phyloP scores from a whole-genome alignment of 2,888 invertebrate genomes.

The Aspidapion aeneum region DNA sequence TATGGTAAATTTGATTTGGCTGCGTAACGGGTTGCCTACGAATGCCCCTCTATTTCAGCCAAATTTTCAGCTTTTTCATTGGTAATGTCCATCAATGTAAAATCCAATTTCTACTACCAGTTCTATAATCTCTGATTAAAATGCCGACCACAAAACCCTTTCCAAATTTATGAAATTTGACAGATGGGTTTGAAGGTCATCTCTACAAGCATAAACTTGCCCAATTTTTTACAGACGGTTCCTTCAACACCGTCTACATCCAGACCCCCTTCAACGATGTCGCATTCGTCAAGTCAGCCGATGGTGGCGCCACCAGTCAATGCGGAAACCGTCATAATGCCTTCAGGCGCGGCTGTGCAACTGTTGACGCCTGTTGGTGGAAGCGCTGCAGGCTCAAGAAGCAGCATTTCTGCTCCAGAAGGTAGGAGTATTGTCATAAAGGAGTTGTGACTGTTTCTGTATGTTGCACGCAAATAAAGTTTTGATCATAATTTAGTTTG shows the following conservation, averaged over 20 bases:
- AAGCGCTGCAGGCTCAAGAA: conserved; percentile 39
- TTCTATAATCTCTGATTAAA: no score
- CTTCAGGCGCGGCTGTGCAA: conserved; percentile 76
- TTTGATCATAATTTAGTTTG: conserved; percentile 46
- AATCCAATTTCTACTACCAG: no score
- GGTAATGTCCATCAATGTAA: no score
- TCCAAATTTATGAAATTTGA: no score
- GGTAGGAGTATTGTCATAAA: conserved; percentile 19
- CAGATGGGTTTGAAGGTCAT: no score
- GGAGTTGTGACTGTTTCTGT: no score
- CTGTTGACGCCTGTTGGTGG: conserved; percentile 64
- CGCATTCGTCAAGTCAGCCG: conserved; percentile 39
- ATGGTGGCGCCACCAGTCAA: conserved; percentile 37
- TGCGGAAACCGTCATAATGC: conserved; percentile 77
- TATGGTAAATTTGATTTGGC: no score
- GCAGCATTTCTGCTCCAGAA: conserved; percentile 41
- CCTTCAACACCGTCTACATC: conserved; percentile 40
- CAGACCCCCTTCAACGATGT: conserved; percentile 36
- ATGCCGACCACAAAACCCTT: no score
- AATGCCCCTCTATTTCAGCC: no score
- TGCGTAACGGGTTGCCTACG: no score
- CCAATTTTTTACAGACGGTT: conserved; percentile 25
- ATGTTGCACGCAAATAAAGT: neutral
- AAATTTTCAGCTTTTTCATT: no score
- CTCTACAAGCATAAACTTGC: neutral